Base-by-base conservation (phyloP, 2,888 invertebrate species). In the Nemoura dubitans region DNA sequence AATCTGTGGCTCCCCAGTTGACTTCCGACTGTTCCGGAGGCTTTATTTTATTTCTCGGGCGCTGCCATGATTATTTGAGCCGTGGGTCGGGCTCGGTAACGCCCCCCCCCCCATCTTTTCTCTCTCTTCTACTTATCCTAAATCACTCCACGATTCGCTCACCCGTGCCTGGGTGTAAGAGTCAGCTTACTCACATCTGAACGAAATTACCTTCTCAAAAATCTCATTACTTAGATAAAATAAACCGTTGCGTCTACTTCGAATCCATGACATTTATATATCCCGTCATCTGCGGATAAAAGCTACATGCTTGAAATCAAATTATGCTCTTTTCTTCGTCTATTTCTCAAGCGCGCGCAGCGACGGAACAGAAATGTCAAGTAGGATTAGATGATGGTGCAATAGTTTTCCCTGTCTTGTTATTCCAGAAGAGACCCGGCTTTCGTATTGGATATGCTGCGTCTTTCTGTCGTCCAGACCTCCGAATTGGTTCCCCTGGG, bases 301-400 rank as follows among this genome's bases (percentile, higher is more conserved):
- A 27, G 78, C 78, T 26, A 26, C 27, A 78, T 27, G 78, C 78
- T 78, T 25, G 78, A 78, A 78, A 78, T 78, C 78, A 78, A 78
- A 78, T 78, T 78, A 78, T 78, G 27, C 28, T 26, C 78, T 78
- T 78, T 78, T 78, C 78, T 78, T 78, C 78, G 3, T 27, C 78
- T 78, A 59, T 59, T 59, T 59, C 59, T 59, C 59, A 59, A 21
- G 2, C 59, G 1, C 14, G 10, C 21, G 59, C 36, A 59, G 59
- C 59, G 59, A 36, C 10, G 36, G 36, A 59, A 21, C 59, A 59
- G 59, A 59, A 59, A 59, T 59, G 59, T 59, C 59, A 59, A 59
- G 59, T 21, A 59, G 59, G 59, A 59, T 59, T 59, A 59, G 59
- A 59, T 59, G 59, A 59, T 59, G 59, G 59, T 21, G 59, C 10